Percentiles rank a stretch among this genome's conserved stretches.
Conservation (phyloP, 2,113 vertebrate genomes). For the Aspiorhynchus laticeps region DNA sequence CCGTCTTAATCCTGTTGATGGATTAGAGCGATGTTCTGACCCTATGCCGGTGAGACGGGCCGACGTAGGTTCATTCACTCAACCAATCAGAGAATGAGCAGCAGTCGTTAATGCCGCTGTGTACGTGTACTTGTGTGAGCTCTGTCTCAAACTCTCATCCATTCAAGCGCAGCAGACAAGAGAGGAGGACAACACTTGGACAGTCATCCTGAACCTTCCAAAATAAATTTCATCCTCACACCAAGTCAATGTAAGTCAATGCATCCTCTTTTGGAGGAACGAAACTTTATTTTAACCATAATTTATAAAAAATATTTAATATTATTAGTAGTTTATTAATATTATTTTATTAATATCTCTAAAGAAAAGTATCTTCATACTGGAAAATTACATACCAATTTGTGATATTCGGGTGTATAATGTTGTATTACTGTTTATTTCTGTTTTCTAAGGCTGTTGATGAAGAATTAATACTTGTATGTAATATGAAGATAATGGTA, state of each 20-base stretch:
- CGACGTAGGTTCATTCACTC: background rate
- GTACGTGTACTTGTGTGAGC: conserved; percentile 14
- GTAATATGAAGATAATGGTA: background rate
- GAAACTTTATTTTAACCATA: background rate
- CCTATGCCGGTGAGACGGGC: background rate
- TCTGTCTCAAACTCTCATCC: background rate
- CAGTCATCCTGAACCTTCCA: background rate
- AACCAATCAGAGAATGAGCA: conserved; percentile 49
- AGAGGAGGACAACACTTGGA: background rate
- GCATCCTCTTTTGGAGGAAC: background rate
- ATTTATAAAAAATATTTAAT: background rate
- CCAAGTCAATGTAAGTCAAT: background rate
- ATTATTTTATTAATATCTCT: background rate
- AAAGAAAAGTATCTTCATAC: background rate
- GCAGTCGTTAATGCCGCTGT: conserved; percentile 16
- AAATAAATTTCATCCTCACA: background rate
- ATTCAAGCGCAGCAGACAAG: background rate
- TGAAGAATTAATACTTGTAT: background rate
- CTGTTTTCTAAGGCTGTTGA: background rate
- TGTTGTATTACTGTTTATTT: background rate
- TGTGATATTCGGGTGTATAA: background rate
- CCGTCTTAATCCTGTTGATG: conserved; percentile 38
- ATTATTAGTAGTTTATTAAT: background rate
- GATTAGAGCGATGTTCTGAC: conserved; percentile 32
- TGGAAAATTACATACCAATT: background rate